These are phyloP conservation scores for Microtus pennsylvanicus DNA, from an alignment of 2,113 vertebrate genomes.

Conservation along the genomic window DNA sequence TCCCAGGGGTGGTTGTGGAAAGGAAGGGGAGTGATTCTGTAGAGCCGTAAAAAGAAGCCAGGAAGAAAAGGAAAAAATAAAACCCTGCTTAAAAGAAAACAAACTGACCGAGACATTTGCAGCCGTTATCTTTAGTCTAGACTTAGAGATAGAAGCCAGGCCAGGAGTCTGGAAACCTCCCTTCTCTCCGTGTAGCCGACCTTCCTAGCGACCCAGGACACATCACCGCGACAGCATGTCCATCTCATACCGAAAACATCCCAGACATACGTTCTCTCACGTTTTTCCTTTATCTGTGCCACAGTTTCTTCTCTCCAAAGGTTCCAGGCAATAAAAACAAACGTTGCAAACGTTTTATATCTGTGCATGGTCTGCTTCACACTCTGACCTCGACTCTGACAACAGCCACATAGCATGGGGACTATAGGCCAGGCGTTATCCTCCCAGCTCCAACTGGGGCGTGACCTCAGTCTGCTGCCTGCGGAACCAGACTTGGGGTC, in stretches of 20 bases:
- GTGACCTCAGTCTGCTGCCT: background rate
- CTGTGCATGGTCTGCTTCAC: background rate
- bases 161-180: slow-evolving; percentile 73
- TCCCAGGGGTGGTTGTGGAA: slow-evolving; percentile 77
- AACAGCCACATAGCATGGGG: background rate
- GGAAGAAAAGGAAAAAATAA: slow-evolving; percentile 75
- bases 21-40: slow-evolving; percentile 78
- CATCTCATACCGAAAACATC: background rate
- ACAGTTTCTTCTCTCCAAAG: slow-evolving; percentile 3
- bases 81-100: slow-evolving; percentile 74
- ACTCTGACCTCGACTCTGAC: background rate
- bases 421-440: background rate
- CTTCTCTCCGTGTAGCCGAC: slow-evolving; percentile 41
- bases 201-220: slow-evolving; percentile 51
- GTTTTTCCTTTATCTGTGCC: slow-evolving; percentile 13
- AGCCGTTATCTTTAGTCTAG: slow-evolving; percentile 79
- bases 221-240: background rate
- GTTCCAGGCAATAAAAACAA: slow-evolving; percentile 50
- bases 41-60: slow-evolving; percentile 74
- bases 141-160: slow-evolving; percentile 70
- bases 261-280: background rate
- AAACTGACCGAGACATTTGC: slow-evolving; percentile 70
- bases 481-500: background rate
- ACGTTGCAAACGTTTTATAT: background rate
- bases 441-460: background rate